Conservation (phyloP, 2,113 vertebrate genomes). For the Centrocercus urophasianus region DNA sequence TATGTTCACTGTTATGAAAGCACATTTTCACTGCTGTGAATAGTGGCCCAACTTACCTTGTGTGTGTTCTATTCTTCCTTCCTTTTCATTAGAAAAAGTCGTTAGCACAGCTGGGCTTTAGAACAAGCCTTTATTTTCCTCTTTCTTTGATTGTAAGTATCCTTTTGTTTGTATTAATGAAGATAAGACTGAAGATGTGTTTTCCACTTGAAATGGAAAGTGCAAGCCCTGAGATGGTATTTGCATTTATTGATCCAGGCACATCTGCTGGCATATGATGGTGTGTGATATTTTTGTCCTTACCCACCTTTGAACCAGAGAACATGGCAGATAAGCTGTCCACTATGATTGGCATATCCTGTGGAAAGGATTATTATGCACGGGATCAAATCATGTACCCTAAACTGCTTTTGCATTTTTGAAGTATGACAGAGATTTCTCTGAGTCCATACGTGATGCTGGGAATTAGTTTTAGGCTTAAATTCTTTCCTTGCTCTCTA, state of each 20-base stretch:
- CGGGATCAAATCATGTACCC: neutral
- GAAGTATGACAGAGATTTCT: neutral
- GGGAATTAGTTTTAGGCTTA: slow-evolving; percentile 13
- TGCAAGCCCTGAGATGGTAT: neutral
- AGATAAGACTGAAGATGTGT: slow-evolving; percentile 17
- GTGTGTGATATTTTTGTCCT: slow-evolving; percentile 36
- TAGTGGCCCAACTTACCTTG: neutral
- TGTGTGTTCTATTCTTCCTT: neutral
- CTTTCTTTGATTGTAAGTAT: neutral
- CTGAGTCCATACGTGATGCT: neutral
- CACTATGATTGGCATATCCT: slow-evolving; percentile 27
- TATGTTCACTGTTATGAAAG: neutral
- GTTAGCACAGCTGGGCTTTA: neutral
- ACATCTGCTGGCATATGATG: slow-evolving; percentile 28
- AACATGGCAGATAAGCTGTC: slow-evolving; percentile 38
- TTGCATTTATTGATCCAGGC: slow-evolving; percentile 60
- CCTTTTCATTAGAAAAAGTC: neutral
- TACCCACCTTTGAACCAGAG: slow-evolving; percentile 18
- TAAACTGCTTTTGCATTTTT: slow-evolving; percentile 8
- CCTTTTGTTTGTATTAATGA: slow-evolving; percentile 47
- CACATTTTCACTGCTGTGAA: neutral
- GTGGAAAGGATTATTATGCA: neutral
- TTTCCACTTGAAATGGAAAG: slow-evolving; percentile 34
- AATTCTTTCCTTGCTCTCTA: slow-evolving; percentile 1
- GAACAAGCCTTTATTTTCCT: neutral